These are phyloP conservation scores for Cydia fagiglandana DNA, from an alignment of 1,140 invertebrate genomes.

Conservation along the genomic window DNA sequence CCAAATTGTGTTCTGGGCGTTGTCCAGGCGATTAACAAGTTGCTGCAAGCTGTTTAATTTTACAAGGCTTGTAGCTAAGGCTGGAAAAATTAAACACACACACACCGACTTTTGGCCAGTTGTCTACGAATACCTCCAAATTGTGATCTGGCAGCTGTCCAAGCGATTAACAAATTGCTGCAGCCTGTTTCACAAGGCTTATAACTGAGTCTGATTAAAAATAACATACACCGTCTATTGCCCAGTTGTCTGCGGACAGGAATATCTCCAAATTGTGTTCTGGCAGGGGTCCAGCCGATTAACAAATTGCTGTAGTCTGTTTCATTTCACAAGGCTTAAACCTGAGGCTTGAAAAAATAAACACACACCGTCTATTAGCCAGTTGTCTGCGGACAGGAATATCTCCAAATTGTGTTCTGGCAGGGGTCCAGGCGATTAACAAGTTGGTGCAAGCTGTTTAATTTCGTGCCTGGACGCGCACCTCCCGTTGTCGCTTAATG, in stretches of 20 bases:
- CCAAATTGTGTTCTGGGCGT: no score
- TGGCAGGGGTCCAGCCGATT: conserved; percentile 67
- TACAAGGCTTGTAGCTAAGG: no score
- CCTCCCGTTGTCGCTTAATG: background rate
- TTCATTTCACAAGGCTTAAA: conserved; percentile 53
- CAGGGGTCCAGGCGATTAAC: conserved; percentile 68
- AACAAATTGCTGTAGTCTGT: conserved; percentile 72
- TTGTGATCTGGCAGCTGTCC: conserved; percentile 66
- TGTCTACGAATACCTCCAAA: conserved; percentile 65
- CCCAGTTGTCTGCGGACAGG: conserved; percentile 39
- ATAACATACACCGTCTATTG: no score
- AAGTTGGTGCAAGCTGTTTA: conserved; percentile 73
- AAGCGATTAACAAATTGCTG: conserved; percentile 71
- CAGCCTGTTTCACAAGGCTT: conserved; percentile 58
- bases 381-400: conserved; percentile 46
- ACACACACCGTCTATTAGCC: no score
- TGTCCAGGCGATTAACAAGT: no score
- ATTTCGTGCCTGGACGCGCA: conserved; percentile 64
- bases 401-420: conserved; percentile 69
- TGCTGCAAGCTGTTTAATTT: no score
- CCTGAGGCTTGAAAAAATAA: no score
- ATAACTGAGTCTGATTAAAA: no score
- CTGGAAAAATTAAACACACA: no score
- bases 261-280: conserved; percentile 67
- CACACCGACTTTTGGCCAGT: no score